These are phyloP conservation scores for Protophormia terraenovae DNA, from an alignment of 2,888 invertebrate genomes.

Conservation along the genomic window DNA sequence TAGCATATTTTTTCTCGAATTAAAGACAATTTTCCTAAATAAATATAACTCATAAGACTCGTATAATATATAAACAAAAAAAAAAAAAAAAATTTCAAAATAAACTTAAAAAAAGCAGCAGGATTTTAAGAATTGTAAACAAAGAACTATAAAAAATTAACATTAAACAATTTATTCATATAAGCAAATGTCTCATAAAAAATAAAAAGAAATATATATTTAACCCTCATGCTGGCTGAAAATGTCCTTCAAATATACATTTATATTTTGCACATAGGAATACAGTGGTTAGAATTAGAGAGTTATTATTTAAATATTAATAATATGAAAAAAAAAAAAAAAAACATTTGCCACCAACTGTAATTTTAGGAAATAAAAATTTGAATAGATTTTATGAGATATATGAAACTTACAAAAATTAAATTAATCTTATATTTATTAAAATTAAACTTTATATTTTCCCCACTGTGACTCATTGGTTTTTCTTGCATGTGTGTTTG, in stretches of 20 bases:
- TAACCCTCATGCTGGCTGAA: neutral
- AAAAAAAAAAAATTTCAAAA: neutral
- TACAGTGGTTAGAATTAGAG: too few species aligned
- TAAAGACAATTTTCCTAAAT: neutral
- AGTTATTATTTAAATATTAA: too few species aligned
- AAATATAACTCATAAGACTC: slow-evolving; percentile 33
- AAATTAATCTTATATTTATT: too few species aligned
- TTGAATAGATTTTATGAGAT: too few species aligned
- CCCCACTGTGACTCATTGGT: neutral
- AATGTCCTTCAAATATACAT: slow-evolving; percentile 22
- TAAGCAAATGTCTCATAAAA: slow-evolving; percentile 23
- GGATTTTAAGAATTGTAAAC: neutral
- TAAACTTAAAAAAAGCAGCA: too few species aligned
- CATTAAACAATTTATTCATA: slow-evolving; percentile 31
- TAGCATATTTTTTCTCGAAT: neutral
- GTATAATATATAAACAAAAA: neutral
- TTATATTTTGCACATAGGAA: neutral
- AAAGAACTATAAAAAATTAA: neutral
- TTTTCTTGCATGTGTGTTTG: neutral
- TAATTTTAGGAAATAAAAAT: too few species aligned
- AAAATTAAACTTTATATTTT: neutral
- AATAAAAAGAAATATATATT: neutral
- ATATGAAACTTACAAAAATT: too few species aligned
- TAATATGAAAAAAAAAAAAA: neutral
- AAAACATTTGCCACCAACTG: too few species aligned